Evolutionary conservation across 2,888 invertebrate species (phyloP).

Genomic region (Heteromurus nitidus): DNA sequence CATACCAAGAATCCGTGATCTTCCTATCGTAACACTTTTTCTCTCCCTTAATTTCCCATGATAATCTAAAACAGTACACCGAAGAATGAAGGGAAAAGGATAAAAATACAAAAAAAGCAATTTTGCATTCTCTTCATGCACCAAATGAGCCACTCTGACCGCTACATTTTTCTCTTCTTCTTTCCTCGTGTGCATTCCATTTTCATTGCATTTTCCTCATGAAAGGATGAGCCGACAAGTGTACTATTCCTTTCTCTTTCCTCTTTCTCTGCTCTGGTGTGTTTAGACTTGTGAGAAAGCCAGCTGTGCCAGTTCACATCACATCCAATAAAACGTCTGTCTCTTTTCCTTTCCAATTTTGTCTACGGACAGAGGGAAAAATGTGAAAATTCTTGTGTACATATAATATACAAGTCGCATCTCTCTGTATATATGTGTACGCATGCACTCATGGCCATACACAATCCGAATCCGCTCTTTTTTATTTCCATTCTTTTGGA

Average conservation of each 20-base stretch:
- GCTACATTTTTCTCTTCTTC: too few species aligned
- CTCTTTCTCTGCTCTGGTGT: not conserved
- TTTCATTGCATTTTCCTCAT: not conserved
- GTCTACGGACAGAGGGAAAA: too few species aligned
- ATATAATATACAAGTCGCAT: not conserved
- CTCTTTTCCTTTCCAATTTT: slow-evolving; percentile 38
- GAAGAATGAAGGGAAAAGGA: too few species aligned
- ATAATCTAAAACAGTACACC: too few species aligned
- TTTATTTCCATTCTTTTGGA: not conserved
- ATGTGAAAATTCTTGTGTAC: not conserved
- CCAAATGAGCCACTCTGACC: too few species aligned
- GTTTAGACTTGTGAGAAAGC: slow-evolving; percentile 33
- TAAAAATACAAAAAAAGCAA: too few species aligned
- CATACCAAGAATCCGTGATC: too few species aligned
- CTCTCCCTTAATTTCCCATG: too few species aligned
- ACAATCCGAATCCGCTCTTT: not conserved
- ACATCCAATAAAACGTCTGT: slow-evolving; percentile 63
- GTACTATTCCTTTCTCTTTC: not conserved
- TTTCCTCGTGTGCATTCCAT: not conserved
- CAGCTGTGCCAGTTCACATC: slow-evolving; percentile 65
- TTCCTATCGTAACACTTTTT: too few species aligned
- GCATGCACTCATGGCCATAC: not conserved
- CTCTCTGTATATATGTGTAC: not conserved
- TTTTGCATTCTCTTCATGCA: slow-evolving; percentile 12
- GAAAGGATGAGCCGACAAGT: not conserved